These are phyloP conservation scores for Holcopasites calliopsidis DNA, from an alignment of 1,140 invertebrate species.

Conservation along the genomic window DNA sequence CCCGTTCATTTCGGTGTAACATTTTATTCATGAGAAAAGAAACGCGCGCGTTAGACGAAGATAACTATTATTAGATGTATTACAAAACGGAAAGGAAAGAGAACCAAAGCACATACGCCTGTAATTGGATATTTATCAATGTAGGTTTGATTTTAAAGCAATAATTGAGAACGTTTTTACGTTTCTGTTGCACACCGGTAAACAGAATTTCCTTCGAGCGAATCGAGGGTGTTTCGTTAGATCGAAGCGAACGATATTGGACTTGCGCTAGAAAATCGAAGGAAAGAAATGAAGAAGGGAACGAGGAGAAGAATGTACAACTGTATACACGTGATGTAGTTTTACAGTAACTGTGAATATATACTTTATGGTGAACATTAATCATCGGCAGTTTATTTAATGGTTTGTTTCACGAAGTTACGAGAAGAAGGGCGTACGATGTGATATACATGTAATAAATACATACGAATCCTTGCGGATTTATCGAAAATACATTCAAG, in stretches of 20 bases:
- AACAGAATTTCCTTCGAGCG: slow-evolving; percentile 22
- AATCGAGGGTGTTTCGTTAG: not conserved
- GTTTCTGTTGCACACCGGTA: slow-evolving; percentile 19
- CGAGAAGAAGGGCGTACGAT: slow-evolving; percentile 28
- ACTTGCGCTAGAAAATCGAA: not conserved
- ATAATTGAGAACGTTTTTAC: slow-evolving; percentile 18
- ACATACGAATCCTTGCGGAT: slow-evolving; percentile 38
- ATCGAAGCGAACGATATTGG: not conserved
- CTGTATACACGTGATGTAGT: slow-evolving; percentile 9
- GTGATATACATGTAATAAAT: too few relatives aligned
- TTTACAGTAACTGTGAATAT: slow-evolving; percentile 26
- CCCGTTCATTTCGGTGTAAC: slow-evolving; percentile 19
- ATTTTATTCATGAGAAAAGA: slow-evolving; percentile 44
- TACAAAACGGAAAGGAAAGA: slow-evolving; percentile 17
- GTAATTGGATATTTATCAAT: slow-evolving; percentile 30
- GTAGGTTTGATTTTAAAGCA: slow-evolving; percentile 38
- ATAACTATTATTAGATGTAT: slow-evolving; percentile 25
- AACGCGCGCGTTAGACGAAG: slow-evolving; percentile 14
- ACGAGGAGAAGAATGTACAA: not conserved
- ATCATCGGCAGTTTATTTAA: slow-evolving; percentile 35
- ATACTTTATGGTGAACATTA: slow-evolving; percentile 26
- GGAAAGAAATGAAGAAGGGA: not conserved
- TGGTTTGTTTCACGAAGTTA: slow-evolving; percentile 30
- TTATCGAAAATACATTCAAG: slow-evolving; percentile 28
- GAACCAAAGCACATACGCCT: slow-evolving; percentile 39